Evolutionary conservation across 2,113 vertebrate genomes (phyloP).

Genomic region (Bubo scandiacus): DNA sequence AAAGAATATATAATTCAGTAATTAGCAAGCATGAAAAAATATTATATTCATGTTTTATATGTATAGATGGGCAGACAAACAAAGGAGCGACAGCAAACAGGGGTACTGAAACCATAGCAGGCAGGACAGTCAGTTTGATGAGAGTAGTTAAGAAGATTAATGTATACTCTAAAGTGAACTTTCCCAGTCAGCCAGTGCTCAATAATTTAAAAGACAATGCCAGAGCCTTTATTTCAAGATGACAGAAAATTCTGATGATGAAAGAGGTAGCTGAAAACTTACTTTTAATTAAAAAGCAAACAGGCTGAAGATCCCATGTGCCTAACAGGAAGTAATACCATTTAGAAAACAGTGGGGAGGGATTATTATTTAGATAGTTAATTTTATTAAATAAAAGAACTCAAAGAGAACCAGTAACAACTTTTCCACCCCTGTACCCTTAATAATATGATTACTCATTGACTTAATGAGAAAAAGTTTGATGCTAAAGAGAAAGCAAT

Average conservation of each 20-base stretch:
- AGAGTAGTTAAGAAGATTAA: constrained; percentile 78
- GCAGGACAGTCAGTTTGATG: constrained; percentile 68
- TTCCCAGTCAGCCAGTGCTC: constrained; percentile 25
- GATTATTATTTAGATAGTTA: constrained; percentile 50
- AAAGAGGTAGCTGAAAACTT: constrained; percentile 66
- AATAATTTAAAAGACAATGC: constrained; percentile 73
- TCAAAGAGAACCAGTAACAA: constrained; percentile 50
- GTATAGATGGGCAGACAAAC: background rate
- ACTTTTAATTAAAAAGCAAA: constrained; percentile 72
- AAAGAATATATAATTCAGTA: constrained; percentile 11
- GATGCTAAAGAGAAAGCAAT: constrained; percentile 50
- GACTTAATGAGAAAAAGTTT: constrained; percentile 57
- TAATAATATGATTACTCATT: constrained; percentile 43
- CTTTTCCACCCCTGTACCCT: background rate
- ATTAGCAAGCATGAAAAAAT: background rate
- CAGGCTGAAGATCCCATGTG: constrained; percentile 41
- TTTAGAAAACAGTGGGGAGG: constrained; percentile 28
- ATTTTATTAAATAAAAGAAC: constrained; percentile 52
- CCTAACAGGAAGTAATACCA: constrained; percentile 37
- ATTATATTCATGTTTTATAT: background rate
- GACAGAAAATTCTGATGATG: constrained; percentile 69
- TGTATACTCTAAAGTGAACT: constrained; percentile 62
- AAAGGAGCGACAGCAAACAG: background rate
- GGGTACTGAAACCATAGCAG: background rate
- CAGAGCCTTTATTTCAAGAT: constrained; percentile 71